Base-by-base conservation (phyloP, 2,888 invertebrate genomes). In the Cephus nigrinus region DNA sequence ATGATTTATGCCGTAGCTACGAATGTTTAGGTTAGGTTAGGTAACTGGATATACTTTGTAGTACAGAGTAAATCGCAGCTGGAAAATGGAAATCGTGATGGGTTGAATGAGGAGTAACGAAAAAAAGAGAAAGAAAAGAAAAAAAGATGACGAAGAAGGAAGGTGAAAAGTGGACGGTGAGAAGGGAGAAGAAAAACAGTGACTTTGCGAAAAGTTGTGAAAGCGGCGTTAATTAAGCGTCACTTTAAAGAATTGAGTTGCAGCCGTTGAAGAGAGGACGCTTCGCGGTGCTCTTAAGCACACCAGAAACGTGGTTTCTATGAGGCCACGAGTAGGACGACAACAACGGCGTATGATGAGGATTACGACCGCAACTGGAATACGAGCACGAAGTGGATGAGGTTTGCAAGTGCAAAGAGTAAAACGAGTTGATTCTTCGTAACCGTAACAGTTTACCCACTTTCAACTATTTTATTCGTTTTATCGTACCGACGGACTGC, bases 151-250 rank as follows among this genome's bases (percentile, higher is more conserved):
- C 36, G 75, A 76, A 73, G 75, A 76, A 73, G 75, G 79, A 80
- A 75, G 76, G 78, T 76, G 75, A 76, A 75, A 75, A 76, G 76
- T 69, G 30, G 31, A 73, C 75, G 77, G 68, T 74, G 11, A 35
- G 0, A 35, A 35, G 12, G 35, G 74, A 77, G 32, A 77, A 79
- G 35, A 76, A 77, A 77, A 77, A 74, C 74, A 34, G 69, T 69
- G 69, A 73, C 74, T 36, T 32, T 77, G 36, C 75, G 74, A 69
- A 75, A 77, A 75, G 68, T 77, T 73, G 68, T 84, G 84, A 87
- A 87, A 86, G 83, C 84, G 82, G 83, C 82, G 87, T 87, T 88
- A 88, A 88, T 88, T 88, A 88, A 88, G 86, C 87, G 86, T 81
- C 86, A 86, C 83, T 84, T 84, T 81, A 84, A 86, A 86, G 86